These are phyloP conservation scores for Acomys russatus DNA, from an alignment of 2,797 vertebrate species.

Conservation along the genomic window DNA sequence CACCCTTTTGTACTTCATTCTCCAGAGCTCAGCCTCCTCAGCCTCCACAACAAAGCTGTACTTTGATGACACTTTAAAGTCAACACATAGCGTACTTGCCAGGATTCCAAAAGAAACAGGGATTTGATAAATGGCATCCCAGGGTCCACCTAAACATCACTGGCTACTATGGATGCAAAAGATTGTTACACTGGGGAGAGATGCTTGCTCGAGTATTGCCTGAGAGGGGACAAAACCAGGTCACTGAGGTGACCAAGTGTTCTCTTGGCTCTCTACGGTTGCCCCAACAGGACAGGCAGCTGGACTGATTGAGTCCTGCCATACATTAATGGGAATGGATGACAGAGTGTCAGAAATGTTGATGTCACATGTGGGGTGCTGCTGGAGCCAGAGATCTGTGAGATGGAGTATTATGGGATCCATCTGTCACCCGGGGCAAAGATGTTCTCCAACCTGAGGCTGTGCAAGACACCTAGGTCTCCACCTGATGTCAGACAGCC, in stretches of 20 bases:
- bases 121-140: background rate
- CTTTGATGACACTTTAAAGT: slow-evolving; percentile 51
- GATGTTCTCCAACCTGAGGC: slow-evolving; percentile 69
- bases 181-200: background rate
- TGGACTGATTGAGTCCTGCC: slow-evolving; percentile 50
- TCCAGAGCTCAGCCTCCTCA: background rate
- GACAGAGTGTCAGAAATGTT: slow-evolving; percentile 23
- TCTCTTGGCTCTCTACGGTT: background rate
- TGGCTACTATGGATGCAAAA: background rate
- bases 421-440: slow-evolving; percentile 80
- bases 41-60: slow-evolving; percentile 20
- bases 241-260: background rate
- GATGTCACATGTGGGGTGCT: slow-evolving; percentile 43
- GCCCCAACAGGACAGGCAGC: slow-evolving; percentile 7
- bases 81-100: background rate
- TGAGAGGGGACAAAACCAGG: background rate
- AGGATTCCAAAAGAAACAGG: background rate
- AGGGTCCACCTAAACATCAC: background rate
- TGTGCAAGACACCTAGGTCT: slow-evolving; percentile 68
- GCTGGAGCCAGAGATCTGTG: slow-evolving; percentile 75
- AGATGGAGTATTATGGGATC: slow-evolving; percentile 60
- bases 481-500: slow-evolving; percentile 80
- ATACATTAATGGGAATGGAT: slow-evolving; percentile 55
- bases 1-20: rapidly evolving
- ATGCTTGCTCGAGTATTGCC: background rate